Base-by-base conservation (phyloP, 2,888 invertebrate genomes). In the Embidobia sp. region DNA sequence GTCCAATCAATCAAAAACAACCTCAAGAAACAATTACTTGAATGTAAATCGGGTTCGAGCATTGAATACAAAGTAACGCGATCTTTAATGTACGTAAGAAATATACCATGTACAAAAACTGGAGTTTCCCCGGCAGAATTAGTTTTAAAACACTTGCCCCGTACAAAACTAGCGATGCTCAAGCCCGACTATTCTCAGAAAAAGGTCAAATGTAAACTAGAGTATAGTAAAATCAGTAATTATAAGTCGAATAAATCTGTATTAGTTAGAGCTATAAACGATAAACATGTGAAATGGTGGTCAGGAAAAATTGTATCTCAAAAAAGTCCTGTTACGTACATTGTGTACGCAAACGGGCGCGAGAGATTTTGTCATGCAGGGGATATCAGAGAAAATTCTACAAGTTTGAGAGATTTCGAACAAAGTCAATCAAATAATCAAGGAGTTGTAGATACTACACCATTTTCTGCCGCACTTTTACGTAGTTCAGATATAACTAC, bases 1-100 rank as follows among this genome's bases (percentile, higher is more conserved):
- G 80, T 81, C 4, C 73, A 80, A 61, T 59, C 51, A 6, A 59
- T 76, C 10, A 82, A 81, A 63, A 78, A 10, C 5, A 48, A 11
- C 27, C 55, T 80, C 8, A 79, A 81, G 37, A 81, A 79, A 61
- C 44, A 46, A 26, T 8, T 77, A 19, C 35, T 70, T 8, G 51
- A 63, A 19, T 53, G 67, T 57, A 51, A 61, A 42, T 31, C 26
- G 5, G 19, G 35, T 19, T 29, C 19, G n/a, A 53, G 53, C 16
- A 37, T 77, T 10, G 27, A 73, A 6, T 8, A 22, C 1, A 66
- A 42, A 31, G 13, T 70, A 5, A 6, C 53, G 1, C 35, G 27
- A 6, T 53, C 27, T 40, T 16, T 53, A 37, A 19, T 22, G n/a
- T 31, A 16, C 11, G 49, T 33, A 6, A 27, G 76, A 22, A 78